These are phyloP conservation scores for Lycopodina hypogea DNA, from an alignment of 37 sponge, comb jelly and placozoan species.

Conservation along the genomic window DNA sequence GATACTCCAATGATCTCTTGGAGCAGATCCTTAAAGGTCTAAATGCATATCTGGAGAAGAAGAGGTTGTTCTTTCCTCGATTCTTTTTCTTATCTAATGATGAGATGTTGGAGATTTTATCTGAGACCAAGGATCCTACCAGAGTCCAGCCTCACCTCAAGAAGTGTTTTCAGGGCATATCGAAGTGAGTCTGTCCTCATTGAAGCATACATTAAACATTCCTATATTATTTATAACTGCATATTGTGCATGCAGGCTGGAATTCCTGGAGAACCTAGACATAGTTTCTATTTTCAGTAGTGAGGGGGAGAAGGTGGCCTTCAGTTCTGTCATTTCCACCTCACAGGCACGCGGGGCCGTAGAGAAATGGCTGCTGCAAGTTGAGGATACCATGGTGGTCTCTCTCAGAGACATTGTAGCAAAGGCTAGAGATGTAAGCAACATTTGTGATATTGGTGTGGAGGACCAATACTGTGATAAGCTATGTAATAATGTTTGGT, in stretches of 20 bases:
- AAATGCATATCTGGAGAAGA: conserved; percentile 98
- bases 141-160: conserved; percentile 98
- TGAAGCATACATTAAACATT: too few relatives aligned
- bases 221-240: too few relatives aligned
- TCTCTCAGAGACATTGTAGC: conserved; percentile 81
- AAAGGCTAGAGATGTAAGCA: conserved; percentile 73
- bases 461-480: background rate
- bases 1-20: conserved; percentile 80
- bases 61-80: conserved; percentile 94
- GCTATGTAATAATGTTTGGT: background rate
- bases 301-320: conserved; percentile 93
- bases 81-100: conserved; percentile 99
- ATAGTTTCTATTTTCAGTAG: conserved; percentile 92
- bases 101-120: conserved; percentile 99
- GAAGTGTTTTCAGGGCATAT: conserved; percentile 98
- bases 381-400: conserved; percentile 86
- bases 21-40: conserved; percentile 96
- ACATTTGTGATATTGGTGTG: background rate
- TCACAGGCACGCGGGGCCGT: conserved; percentile 93
- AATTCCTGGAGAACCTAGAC: conserved; percentile 87
- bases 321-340: conserved; percentile 91
- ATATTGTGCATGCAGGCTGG: conserved; percentile 39
- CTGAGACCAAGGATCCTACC: conserved; percentile 98
- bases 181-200: conserved; percentile 30
- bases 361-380: conserved; percentile 98